Evolutionary conservation across 2,113 vertebrate genomes (phyloP).

Genomic region (Gorsachius goisagi): DNA sequence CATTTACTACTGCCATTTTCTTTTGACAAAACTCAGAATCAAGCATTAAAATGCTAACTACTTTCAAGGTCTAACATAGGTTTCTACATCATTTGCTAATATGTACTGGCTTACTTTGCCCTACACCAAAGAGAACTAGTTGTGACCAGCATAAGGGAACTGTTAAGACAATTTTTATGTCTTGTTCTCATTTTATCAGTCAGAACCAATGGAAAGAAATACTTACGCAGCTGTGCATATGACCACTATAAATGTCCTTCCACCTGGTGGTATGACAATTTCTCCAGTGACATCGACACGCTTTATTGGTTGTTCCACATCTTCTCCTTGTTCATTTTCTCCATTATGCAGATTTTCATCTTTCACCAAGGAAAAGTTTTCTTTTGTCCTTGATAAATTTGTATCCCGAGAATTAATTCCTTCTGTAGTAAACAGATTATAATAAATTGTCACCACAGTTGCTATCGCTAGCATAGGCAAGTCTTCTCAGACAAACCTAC

Average conservation of each 20-base stretch:
- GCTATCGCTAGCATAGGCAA: neutral
- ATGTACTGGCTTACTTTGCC: neutral
- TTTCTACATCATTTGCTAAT: neutral
- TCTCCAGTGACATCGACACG: neutral
- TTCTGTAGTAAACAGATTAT: neutral
- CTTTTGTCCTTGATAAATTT: neutral
- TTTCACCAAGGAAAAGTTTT: neutral
- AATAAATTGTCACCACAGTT: neutral
- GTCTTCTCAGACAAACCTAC: neutral
- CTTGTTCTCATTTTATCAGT: neutral
- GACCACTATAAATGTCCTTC: slow-evolving; percentile 70
- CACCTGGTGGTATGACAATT: slow-evolving; percentile 76
- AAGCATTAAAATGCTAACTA: neutral
- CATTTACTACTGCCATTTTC: neutral
- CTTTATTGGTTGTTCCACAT: neutral
- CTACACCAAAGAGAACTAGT: neutral
- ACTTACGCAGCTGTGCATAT: slow-evolving; percentile 77
- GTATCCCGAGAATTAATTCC: neutral
- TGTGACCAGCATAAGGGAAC: neutral
- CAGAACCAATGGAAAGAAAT: neutral
- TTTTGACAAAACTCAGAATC: neutral
- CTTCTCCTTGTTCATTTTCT: neutral
- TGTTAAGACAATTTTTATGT: neutral
- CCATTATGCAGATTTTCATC: neutral
- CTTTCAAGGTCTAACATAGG: neutral